These are phyloP conservation scores for Papilio glaucus DNA, from an alignment of 1,140 invertebrate genomes.

Conservation along the genomic window DNA sequence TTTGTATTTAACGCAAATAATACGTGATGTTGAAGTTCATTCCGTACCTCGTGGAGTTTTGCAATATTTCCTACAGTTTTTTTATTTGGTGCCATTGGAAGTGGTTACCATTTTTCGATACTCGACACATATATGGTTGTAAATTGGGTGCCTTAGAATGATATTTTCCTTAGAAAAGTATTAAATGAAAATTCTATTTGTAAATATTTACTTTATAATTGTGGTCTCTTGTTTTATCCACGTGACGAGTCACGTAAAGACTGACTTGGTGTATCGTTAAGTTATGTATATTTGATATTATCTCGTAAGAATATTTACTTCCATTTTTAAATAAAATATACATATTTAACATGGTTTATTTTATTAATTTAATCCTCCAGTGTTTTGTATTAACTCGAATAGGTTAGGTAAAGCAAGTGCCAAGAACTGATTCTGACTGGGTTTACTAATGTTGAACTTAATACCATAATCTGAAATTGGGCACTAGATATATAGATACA, in stretches of 20 bases:
- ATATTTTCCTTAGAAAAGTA: conserved; percentile 24
- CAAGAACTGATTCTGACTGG: too few relatives aligned
- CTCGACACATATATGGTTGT: background rate
- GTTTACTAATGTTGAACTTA: too few relatives aligned
- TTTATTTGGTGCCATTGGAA: conserved; percentile 24
- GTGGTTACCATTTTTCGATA: conserved; percentile 19
- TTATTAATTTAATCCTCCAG: conserved; percentile 35
- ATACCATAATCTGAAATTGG: too few relatives aligned
- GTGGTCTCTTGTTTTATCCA: conserved; percentile 63
- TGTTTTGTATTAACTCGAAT: background rate
- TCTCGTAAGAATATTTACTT: conserved; percentile 72
- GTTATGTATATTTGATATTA: conserved; percentile 58
- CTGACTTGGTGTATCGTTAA: conserved; percentile 80
- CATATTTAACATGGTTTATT: conserved; percentile 56
- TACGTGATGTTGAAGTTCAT: background rate
- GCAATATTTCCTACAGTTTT: conserved; percentile 16
- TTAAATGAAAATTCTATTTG: conserved; percentile 16
- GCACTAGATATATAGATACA: too few relatives aligned
- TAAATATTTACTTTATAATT: conserved; percentile 36
- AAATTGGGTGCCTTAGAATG: conserved; percentile 30
- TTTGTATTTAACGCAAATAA: conserved; percentile 9
- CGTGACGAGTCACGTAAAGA: conserved; percentile 79
- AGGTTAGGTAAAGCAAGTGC: background rate
- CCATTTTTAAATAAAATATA: conserved; percentile 66
- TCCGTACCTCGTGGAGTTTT: background rate